Conservation (phyloP, 2,113 vertebrate species). For the Promerops cafer region DNA sequence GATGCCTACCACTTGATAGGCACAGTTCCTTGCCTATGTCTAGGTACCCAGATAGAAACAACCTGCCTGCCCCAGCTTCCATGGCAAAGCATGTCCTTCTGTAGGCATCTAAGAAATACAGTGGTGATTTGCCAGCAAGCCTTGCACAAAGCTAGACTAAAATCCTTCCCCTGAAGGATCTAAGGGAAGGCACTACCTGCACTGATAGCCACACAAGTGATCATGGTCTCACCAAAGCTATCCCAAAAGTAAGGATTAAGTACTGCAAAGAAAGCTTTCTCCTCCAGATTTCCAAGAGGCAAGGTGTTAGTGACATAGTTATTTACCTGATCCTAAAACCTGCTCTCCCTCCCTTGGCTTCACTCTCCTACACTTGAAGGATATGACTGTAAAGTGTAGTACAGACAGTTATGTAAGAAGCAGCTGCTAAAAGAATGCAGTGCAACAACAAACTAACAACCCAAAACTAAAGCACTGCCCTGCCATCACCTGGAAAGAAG, state of each 20-base stretch:
- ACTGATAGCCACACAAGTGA: neutral
- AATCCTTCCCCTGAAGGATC: neutral
- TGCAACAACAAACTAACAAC: neutral
- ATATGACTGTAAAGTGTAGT: neutral
- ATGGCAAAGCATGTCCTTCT: neutral
- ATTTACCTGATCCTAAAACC: neutral
- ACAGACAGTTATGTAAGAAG: neutral
- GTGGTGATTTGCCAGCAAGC: neutral
- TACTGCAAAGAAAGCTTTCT: neutral
- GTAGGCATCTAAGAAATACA: neutral
- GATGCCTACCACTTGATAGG: neutral
- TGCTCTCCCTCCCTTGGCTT: neutral
- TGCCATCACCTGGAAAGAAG: neutral
- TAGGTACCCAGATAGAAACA: neutral
- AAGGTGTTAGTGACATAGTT: neutral
- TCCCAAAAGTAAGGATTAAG: neutral
- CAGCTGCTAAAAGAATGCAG: neutral
- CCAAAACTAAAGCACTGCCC: neutral
- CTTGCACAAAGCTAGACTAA: neutral
- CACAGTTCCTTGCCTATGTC: neutral
- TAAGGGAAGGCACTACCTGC: neutral
- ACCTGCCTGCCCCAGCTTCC: neutral
- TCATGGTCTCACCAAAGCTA: neutral
- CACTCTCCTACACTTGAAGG: neutral
- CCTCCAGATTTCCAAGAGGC: neutral